These are phyloP conservation scores for Macrotrachela quadricornifera DNA, from an alignment of 1,140 invertebrate genomes.

Conservation along the genomic window DNA sequence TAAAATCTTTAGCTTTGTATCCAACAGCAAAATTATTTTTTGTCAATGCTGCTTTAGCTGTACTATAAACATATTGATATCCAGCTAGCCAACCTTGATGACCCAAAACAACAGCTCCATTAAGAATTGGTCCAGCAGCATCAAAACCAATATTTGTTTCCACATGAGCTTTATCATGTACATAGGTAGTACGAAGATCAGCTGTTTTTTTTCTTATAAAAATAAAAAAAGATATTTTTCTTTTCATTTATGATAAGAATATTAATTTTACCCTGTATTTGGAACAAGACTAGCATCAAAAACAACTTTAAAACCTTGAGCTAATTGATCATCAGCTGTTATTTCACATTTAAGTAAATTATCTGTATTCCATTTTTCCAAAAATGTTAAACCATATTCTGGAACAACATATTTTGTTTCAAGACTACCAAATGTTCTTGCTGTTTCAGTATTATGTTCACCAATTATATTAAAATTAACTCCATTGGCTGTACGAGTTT, in stretches of 20 bases:
- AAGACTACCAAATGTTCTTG: conserved; percentile 67
- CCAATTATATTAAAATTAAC: conserved; percentile 75
- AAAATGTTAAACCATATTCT: conserved; percentile 74
- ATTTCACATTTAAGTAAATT: conserved; percentile 79
- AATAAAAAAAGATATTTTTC: too few species aligned
- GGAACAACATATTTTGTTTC: conserved; percentile 83
- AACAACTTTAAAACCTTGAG: conserved; percentile 65
- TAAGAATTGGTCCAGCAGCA: conserved; percentile 57
- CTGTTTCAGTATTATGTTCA: conserved; percentile 64
- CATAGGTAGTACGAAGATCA: conserved; percentile 63
- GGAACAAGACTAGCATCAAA: conserved; percentile 77
- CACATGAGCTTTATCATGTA: conserved; percentile 58
- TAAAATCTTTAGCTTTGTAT: conserved; percentile 66
- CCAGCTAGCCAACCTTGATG: conserved; percentile 66
- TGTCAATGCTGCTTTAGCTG: conserved; percentile 60
- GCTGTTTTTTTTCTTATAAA: conserved; percentile 50
- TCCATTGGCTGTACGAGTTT: conserved; percentile 69
- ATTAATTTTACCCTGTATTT: conserved; percentile 54
- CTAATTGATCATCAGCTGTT: conserved; percentile 63
- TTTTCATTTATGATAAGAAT: too few species aligned
- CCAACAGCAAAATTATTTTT: conserved; percentile 85
- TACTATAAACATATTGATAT: conserved; percentile 70
- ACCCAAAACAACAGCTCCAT: conserved; percentile 48
- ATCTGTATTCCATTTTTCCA: conserved; percentile 97
- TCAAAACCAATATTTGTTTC: conserved; percentile 75